A percentile compares a stretch with the other conserved stretches of the same genome.
Conservation (phyloP, 2,888 invertebrate genomes). For the Phyto melanocephala region DNA sequence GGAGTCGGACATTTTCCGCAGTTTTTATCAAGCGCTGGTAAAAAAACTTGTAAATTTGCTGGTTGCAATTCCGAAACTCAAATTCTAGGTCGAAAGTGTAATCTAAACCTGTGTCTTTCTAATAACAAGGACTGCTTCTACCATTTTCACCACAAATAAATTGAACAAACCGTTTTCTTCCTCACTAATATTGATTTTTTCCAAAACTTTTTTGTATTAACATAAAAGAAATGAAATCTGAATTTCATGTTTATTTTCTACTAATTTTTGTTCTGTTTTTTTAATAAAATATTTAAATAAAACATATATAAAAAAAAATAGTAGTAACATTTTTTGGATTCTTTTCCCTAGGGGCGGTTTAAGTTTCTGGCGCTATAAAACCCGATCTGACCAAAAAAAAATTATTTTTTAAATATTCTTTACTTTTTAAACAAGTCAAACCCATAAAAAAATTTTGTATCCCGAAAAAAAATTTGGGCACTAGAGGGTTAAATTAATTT, state of each 20-base stretch:
- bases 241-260: no score
- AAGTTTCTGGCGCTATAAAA: neutral
- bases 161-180: neutral
- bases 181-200: neutral
- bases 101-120: neutral
- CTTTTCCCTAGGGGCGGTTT: conserved; percentile 16
- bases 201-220: no score
- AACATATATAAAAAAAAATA: neutral
- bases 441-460: neutral
- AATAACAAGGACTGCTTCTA: no score
- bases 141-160: no score
- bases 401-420: neutral
- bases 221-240: no score
- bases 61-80: conserved; percentile 36
- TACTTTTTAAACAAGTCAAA: neutral
- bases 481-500: conserved; percentile 20
- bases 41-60: conserved; percentile 44
- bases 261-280: neutral
- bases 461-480: no score
- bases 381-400: conserved; percentile 8
- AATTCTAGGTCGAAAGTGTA: no score
- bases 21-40: conserved; percentile 18
- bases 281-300: neutral
- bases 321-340: neutral
- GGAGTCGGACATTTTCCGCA: no score